A percentile compares a stretch with the other conserved stretches of the same genome.
These are phyloP conservation scores for Dascyllus trimaculatus DNA, from an alignment of 2,113 vertebrate species.

Conservation along the genomic window DNA sequence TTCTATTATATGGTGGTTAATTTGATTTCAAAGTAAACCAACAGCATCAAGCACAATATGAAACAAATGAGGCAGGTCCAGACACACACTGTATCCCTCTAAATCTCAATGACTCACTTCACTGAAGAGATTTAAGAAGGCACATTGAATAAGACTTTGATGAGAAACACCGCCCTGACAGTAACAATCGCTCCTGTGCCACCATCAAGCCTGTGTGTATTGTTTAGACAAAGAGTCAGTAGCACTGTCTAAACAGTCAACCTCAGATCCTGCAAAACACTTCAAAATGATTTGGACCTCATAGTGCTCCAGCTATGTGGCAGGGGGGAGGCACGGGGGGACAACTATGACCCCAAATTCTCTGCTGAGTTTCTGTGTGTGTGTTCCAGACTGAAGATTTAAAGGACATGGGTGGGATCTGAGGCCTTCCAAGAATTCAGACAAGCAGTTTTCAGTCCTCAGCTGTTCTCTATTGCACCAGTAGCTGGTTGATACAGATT, in stretches of 20 bases:
- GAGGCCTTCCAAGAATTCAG: conserved; percentile 37
- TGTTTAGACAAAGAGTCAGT: conserved; percentile 43
- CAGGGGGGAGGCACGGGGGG: background rate
- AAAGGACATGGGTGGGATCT: conserved; percentile 42
- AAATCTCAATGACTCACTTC: conserved; percentile 41
- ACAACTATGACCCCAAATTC: conserved; percentile 45
- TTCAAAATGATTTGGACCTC: conserved; percentile 40
- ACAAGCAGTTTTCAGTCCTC: conserved; percentile 19
- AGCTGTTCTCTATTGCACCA: conserved; percentile 17
- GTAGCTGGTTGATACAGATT: background rate
- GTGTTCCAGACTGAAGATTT: conserved; percentile 25
- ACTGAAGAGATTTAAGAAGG: conserved; percentile 37
- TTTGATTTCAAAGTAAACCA: background rate
- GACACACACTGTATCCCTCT: conserved; percentile 11
- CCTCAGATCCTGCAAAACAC: conserved; percentile 21
- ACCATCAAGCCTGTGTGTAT: conserved; percentile 45
- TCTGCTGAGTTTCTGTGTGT: conserved; percentile 32
- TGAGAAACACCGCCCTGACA: conserved; percentile 41
- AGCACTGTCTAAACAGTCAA: conserved; percentile 21
- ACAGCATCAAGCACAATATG: conserved; percentile 14
- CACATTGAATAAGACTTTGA: conserved; percentile 15
- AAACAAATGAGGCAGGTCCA: conserved; percentile 31
- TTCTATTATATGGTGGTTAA: background rate
- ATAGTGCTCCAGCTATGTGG: conserved; percentile 30
- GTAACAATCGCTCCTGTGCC: conserved; percentile 44